Base-by-base conservation (phyloP, 2,797 vertebrate genomes). In the Bufotes viridis region DNA sequence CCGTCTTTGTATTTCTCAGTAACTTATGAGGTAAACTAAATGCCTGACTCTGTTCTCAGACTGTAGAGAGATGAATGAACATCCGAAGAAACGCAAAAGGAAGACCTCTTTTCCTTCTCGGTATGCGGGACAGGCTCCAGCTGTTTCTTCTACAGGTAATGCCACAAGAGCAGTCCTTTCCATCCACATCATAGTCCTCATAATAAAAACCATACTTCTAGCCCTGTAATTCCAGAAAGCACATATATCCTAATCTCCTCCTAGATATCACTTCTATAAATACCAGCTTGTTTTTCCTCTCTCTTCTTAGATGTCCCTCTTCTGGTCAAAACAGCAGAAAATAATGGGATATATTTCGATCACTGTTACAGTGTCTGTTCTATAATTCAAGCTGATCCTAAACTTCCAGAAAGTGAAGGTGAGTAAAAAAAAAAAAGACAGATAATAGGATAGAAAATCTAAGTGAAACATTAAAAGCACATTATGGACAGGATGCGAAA, bases 1-100 rank as follows among this genome's bases (percentile, higher is more conserved):
- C 6, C 1, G n/a, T n/a, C 1, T 17, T 18, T 15, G 20, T 3
- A n/a, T 8, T 67, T 67, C 61, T 7, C 20, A 22, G 22, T 63
- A 60, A 63, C n/a, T 2, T 22, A 20, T 34, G 10, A 22, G 8
- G 17, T 18, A 53, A 22, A 14, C 29, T 10, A 20, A 24, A 42
- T 22, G 11, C 14, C 10, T 42, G 2, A 18, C 53, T 74, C 20
- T 74, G 10, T 86, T 42, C 91, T 91, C 79, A 95, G 91, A 87
- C 69, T 82, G 79, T 87, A 92, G 90, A 92, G 94, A 94, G 92
- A 96, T 96, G 95, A 96, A 95, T 11, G 95, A 95, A 29, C 94
- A 95, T 92, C 95, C 95, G 88, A 96, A 96, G 91, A 95, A 96
- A 92, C 94, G 95, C 86, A 96, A 96, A 92, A 95, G 95, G 92